Conservation (phyloP, 30 jellyfish, hydroid and myxozoan species). For the Catostylus mosaicus region DNA sequence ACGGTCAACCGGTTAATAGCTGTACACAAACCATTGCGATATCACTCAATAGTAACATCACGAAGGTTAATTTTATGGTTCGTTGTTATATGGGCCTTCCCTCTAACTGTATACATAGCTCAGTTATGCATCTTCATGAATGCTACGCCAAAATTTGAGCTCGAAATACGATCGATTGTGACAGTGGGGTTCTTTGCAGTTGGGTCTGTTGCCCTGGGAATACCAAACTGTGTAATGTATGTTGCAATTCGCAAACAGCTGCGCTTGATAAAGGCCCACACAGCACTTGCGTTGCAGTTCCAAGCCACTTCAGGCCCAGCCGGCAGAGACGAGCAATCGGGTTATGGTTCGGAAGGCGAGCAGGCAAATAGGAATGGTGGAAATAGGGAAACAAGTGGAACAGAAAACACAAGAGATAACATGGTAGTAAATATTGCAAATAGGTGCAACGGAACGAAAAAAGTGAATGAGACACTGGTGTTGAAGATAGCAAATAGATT, state of each 20-base stretch:
- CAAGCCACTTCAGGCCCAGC: too few relatives aligned
- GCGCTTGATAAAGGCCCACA: slow-evolving; percentile 40
- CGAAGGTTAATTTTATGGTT: not conserved
- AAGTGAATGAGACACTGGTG: too few relatives aligned
- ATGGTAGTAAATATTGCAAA: too few relatives aligned
- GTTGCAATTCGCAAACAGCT: slow-evolving; percentile 26
- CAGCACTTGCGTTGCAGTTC: slow-evolving; percentile 1
- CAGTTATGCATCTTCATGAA: slow-evolving; percentile 17
- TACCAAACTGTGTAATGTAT: slow-evolving; percentile 29
- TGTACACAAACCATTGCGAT: slow-evolving; percentile 32
- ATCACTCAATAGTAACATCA: slow-evolving; percentile 25
- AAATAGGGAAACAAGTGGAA: too few relatives aligned
- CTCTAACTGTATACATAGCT: slow-evolving; percentile 2
- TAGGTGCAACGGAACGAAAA: too few relatives aligned
- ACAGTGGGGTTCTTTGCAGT: slow-evolving; percentile 25
- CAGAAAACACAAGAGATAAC: too few relatives aligned
- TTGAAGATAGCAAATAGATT: too few relatives aligned
- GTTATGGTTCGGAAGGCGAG: not conserved
- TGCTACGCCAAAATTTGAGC: slow-evolving; percentile 10
- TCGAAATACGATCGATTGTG: slow-evolving; percentile 23
- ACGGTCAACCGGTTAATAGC: slow-evolving; percentile 36
- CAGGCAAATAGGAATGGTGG: not conserved
- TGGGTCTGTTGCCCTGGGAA: slow-evolving; percentile 24
- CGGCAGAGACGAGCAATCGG: not conserved
- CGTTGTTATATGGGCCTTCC: slow-evolving; percentile 27